Evolutionary conservation across 2,113 vertebrate genomes (phyloP).

Genomic region (Mesitornis unicolor): DNA sequence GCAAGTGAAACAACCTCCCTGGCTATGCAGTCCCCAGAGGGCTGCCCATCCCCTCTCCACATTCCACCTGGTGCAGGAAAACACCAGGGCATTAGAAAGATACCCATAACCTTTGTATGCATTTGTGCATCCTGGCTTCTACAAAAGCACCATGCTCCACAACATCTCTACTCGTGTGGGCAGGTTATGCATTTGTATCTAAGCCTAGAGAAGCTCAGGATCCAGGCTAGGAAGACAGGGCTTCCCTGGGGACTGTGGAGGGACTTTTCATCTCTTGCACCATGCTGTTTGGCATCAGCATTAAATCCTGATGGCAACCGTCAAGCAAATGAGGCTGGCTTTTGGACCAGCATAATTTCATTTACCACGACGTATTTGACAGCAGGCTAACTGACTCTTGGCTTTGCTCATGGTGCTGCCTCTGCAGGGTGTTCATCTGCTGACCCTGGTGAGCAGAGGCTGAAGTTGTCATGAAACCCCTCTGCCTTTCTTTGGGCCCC

Average conservation of each 20-base stretch:
- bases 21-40: not conserved
- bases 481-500: not conserved
- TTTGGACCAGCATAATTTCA: not conserved
- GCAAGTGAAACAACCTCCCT: not conserved
- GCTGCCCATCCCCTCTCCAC: not conserved
- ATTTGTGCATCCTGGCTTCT: not conserved
- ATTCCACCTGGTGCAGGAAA: not conserved
- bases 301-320: not conserved
- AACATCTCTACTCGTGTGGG: not conserved
- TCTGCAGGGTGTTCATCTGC: not conserved
- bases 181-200: fast-evolving
- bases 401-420: not conserved
- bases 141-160: not conserved
- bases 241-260: not conserved
- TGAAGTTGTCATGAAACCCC: not conserved
- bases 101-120: not conserved
- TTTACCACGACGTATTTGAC: not conserved
- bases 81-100: not conserved
- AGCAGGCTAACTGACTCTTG: not conserved
- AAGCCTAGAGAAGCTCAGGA: not conserved
- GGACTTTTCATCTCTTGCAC: not conserved
- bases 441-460: not conserved
- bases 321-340: not conserved
- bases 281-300: not conserved
- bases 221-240: not conserved